Evolutionary conservation across 2,888 invertebrate genomes (phyloP), one percentile per base, ranked within the genome.

Genomic region (Adineta ricciae): DNA sequence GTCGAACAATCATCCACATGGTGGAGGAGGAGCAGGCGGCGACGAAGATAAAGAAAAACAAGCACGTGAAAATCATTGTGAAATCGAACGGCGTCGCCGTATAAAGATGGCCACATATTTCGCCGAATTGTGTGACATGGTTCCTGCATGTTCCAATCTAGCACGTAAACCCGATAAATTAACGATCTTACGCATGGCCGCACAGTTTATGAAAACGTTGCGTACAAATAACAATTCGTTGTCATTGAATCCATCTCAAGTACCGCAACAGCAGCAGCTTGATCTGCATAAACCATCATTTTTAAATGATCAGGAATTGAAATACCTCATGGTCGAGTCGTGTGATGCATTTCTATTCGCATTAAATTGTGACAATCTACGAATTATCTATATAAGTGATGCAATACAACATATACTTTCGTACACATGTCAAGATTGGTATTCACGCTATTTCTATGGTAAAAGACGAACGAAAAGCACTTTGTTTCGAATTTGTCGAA

Each of bases 91-190:
- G 88, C 93, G 98, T 88, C 93, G 99, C 88, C 93, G 99, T 88
- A 98, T 98, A 93, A 99, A 99, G 94, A 99, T 99, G 99, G 98
- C 98, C 88, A 96, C 97, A 88, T 99, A 99, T 92, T 98, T 99
- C 91, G 97, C 97, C 90, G 98, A 99, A 92, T 93, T 99, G 88
- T 97, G 97, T 88, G 98, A 98, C 92, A 98, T 99, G 98, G 97
- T 98, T 89, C 98, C 98, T 89, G 97, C 98, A 89, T 97, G 97
- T 92, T 96, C 96, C 89, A 96, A 97, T 83, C 93, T 98, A 88
- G 98, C 98, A 85, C 93, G 98, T 88, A 99, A 99, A 91, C 98
- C 98, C 84, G 99, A 99, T 93, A 99, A 99, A 92, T 93, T 99
- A 87, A 99, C 98, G 88, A 98, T 99, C 90, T 93, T 99, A 87